Evolutionary conservation across 2,113 vertebrate species (phyloP), one percentile per base, ranked within the genome.

Genomic region (Thalassarche chlororhynchos): DNA sequence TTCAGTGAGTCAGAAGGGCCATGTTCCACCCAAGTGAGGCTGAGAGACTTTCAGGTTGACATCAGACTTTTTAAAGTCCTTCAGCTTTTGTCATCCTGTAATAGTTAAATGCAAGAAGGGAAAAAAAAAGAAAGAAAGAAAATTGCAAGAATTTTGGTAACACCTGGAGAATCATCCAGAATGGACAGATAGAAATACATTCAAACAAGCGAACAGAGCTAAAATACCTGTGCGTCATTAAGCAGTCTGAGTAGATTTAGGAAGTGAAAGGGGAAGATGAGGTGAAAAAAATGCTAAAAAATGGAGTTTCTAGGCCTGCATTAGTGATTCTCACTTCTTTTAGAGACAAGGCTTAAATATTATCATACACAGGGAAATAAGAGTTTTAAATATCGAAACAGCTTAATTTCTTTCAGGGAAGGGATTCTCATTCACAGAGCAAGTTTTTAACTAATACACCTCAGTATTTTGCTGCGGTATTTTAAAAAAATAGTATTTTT

Each of bases 1-100:
- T 93, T 34, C 58, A 64, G 1, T 96, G 94, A 96, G 71, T 96
- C 90, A 98, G 65, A 91, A 91, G 38, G 62, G 8, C 57, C 14
- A 18, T 29, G 78, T 80, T 96, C 93, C 90, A 85, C 80, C 88
- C 80, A 91, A 90, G 25, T 1, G 84, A 88, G 61, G 32, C 84
- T 90, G 29, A 65, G 77, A 94, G 77, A 82, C 76, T 80, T 88
- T 69, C 23, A 74, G 32, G 28, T 76, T 97, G 88, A 95, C 60
- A 65, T 92, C 75, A 97, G 66, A 34, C 36, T 62, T 80, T 84
- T 71, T 4, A 57, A 89, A 91, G 51, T 84, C 26, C 54, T 96
- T 83, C 51, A 40, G 47, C 14, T 65, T 88, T 96, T 93, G n/a
- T 80, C 74, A 87, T 80, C 21, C 11, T 81, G 25, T 60, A 85